phyloP scores from a whole-genome alignment of 2,797 vertebrate genomes.

The Cyclura pinguis region DNA sequence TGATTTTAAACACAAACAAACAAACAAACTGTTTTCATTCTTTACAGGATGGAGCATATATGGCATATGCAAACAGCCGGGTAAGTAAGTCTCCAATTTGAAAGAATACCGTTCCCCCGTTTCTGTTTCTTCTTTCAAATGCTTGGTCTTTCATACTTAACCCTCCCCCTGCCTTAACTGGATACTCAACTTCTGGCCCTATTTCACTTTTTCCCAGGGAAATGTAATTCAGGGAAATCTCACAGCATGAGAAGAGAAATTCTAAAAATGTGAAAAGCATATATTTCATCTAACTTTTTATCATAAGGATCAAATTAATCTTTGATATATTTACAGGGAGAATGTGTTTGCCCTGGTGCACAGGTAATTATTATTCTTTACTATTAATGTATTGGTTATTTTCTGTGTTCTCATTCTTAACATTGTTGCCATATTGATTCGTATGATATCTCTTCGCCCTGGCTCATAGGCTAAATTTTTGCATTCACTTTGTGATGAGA shows the following conservation, averaged over 20 bases:
- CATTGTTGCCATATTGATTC: background rate
- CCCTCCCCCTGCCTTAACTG: too few species aligned
- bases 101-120: background rate
- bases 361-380: conserved; percentile 63
- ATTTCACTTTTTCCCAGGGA: background rate
- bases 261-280: background rate
- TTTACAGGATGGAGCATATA: conserved; percentile 24
- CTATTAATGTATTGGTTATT: background rate
- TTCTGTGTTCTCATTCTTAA: background rate
- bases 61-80: background rate
- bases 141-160: background rate
- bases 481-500: background rate
- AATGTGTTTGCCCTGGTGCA: conserved; percentile 71
- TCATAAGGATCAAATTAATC: background rate
- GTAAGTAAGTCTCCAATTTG: background rate
- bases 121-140: background rate
- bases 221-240: background rate
- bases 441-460: background rate
- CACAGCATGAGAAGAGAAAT: background rate
- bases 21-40: background rate
- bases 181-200: background rate
- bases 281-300: conserved; percentile 25
- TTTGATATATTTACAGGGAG: conserved; percentile 53
- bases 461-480: background rate
- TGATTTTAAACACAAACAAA: background rate